Evolutionary conservation across 1,140 invertebrate genomes (phyloP).

Genomic region (Lamellibrachia luymesi): DNA sequence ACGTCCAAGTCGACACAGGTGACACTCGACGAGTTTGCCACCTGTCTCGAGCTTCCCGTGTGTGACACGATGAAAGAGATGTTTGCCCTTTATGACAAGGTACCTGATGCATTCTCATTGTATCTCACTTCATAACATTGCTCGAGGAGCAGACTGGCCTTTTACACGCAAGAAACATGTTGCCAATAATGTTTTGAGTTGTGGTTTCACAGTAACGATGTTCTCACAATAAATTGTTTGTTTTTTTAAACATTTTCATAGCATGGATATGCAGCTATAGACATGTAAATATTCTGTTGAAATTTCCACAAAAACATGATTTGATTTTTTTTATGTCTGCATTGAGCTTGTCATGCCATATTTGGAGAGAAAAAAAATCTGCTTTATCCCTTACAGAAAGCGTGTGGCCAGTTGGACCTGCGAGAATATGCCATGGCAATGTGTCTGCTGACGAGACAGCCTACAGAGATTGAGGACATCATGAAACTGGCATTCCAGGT

Average conservation of each 20-base stretch:
- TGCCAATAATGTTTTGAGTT: too few species aligned
- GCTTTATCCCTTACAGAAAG: background rate
- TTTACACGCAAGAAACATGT: too few species aligned
- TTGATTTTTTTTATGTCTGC: background rate
- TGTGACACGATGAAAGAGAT: constrained; percentile 64
- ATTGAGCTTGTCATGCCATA: background rate
- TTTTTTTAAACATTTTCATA: background rate
- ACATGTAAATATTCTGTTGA: background rate
- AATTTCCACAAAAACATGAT: background rate
- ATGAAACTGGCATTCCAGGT: background rate
- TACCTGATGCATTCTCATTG: constrained; percentile 45
- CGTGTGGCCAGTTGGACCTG: background rate
- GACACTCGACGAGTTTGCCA: constrained; percentile 65
- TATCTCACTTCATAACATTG: too few species aligned
- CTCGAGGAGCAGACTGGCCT: too few species aligned
- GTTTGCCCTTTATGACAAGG: constrained; percentile 70
- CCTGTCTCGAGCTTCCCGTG: constrained; percentile 64
- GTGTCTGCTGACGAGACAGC: background rate
- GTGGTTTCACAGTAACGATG: too few species aligned
- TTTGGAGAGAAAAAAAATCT: background rate
- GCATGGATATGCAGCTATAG: background rate
- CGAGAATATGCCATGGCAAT: background rate
- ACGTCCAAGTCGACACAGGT: constrained; percentile 40
- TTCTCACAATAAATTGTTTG: background rate
- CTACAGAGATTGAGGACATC: background rate